Conservation (phyloP, 2,888 invertebrate genomes). For the Drosophila sordidapex region DNA sequence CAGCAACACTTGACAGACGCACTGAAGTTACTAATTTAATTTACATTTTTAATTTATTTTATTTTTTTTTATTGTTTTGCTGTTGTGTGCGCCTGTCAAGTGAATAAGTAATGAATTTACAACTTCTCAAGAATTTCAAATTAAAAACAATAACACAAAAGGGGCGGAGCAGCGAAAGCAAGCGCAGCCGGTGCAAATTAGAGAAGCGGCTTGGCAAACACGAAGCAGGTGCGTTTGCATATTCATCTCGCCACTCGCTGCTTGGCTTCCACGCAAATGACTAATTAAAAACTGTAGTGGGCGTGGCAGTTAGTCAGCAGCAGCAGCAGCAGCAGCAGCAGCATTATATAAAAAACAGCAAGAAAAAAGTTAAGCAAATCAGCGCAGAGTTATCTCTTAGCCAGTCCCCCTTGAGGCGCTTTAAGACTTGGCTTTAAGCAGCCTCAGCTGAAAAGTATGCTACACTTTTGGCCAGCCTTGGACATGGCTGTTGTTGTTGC, state of each 20-base stretch:
- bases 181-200: slow-evolving; percentile 71
- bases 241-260: slow-evolving; percentile 49
- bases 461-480: slow-evolving; percentile 30
- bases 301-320: slow-evolving; percentile 73
- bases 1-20: slow-evolving; percentile 78
- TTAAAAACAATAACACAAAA: slow-evolving; percentile 82
- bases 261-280: slow-evolving; percentile 65
- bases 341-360: slow-evolving; percentile 33
- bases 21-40: slow-evolving; percentile 82
- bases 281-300: slow-evolving; percentile 77
- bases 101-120: slow-evolving; percentile 82
- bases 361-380: slow-evolving; percentile 25
- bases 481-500: neutral
- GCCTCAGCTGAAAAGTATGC: slow-evolving; percentile 42
- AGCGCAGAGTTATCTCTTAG: slow-evolving; percentile 4
- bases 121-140: slow-evolving; percentile 82
- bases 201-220: slow-evolving; percentile 52
- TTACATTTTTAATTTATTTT: slow-evolving; percentile 83
- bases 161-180: slow-evolving; percentile 45
- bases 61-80: slow-evolving; percentile 1
- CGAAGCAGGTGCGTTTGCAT: slow-evolving; percentile 71
- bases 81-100: slow-evolving; percentile 71
- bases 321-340: slow-evolving; percentile 54
- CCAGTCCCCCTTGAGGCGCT: slow-evolving; percentile 6
- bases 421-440: slow-evolving; percentile 40